Base-by-base conservation (phyloP, 1,140 invertebrate genomes). In the Apis florea region DNA sequence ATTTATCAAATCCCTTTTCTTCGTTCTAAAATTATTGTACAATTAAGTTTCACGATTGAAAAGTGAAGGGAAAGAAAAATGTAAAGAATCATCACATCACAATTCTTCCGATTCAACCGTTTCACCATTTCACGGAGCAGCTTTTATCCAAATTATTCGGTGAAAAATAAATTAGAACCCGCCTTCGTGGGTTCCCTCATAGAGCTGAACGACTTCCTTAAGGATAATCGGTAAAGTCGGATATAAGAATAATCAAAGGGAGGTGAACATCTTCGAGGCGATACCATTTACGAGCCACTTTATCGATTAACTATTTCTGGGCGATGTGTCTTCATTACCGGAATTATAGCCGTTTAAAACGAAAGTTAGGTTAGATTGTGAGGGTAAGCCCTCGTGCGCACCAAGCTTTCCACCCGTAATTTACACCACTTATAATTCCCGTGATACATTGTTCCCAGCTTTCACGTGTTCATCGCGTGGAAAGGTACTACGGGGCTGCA, bases 241-340 rank as follows among this genome's bases (percentile, higher is more conserved):
- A 17, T n/a, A 17, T 63, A n/a, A 31, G 9, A 1, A 21, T 15
- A 21, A 71, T 10, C 21, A 15, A 58, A 40, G 58, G 40, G 6
- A 40, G 47, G 1, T 11, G 51, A 31, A 19, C 9, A 15, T 64
- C 64, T 51, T 49, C 58, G 19, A 19, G 1, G 17, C 26, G 26
- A 53, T 26, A n/a, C 12, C 74, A 69, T 82, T 83, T 61, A 82
- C 79, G 13, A 51, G 19, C 53, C 61, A 58, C 67, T 56, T 19
- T 72, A 88, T 89, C 85, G 84, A 86, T 78, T 53, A 26, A 47
- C 66, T 49, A 51, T 78, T 59, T 49, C 13, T 4, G 6, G 67
- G 24, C 47, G 9, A 70, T 78, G 66, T 51, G 56, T 78, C 76
- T 78, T 78, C 56, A 70, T 70, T 78, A 78, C 17, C 21, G 67